Conservation (phyloP, 2,888 invertebrate species). For the Cryptophagus acutangulus region DNA sequence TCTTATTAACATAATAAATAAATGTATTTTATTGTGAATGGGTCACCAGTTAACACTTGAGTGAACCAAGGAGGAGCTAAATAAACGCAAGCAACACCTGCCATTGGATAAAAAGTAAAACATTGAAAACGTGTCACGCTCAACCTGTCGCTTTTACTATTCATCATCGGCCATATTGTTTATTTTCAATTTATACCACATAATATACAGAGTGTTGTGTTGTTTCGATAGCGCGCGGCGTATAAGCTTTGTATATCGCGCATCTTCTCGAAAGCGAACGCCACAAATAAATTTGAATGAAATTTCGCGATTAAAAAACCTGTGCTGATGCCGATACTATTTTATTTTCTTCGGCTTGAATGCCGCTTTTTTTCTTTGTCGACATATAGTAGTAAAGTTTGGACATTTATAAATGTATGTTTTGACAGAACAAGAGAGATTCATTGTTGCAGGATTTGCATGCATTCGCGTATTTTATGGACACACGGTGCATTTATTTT, state of each 20-base stretch:
- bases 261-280: too few relatives aligned
- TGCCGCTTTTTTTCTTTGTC: constrained; percentile 1
- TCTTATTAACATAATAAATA: constrained; percentile 2
- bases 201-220: background rate
- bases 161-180: constrained; percentile 7
- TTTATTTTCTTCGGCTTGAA: too few relatives aligned
- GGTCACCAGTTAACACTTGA: constrained; percentile 2
- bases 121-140: constrained; percentile 7
- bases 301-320: too few relatives aligned
- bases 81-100: constrained; percentile 5
- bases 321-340: too few relatives aligned
- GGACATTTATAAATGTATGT: constrained; percentile 2
- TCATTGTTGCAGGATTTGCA: constrained; percentile 4
- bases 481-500: too few relatives aligned
- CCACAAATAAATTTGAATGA: too few relatives aligned
- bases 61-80: constrained; percentile 3
- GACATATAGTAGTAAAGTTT: too few relatives aligned
- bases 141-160: constrained; percentile 5
- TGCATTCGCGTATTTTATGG: too few relatives aligned
- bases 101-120: constrained; percentile 8
- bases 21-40: constrained; percentile 3
- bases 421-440: background rate
- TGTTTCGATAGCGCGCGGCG: background rate
- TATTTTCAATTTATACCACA: too few relatives aligned
- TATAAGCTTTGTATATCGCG: background rate